Percentiles rank a stretch among this genome's conserved stretches.
These are phyloP conservation scores for Akabosia matsudoensis DNA, from an alignment of 1,140 invertebrate genomes.

Conservation along the genomic window DNA sequence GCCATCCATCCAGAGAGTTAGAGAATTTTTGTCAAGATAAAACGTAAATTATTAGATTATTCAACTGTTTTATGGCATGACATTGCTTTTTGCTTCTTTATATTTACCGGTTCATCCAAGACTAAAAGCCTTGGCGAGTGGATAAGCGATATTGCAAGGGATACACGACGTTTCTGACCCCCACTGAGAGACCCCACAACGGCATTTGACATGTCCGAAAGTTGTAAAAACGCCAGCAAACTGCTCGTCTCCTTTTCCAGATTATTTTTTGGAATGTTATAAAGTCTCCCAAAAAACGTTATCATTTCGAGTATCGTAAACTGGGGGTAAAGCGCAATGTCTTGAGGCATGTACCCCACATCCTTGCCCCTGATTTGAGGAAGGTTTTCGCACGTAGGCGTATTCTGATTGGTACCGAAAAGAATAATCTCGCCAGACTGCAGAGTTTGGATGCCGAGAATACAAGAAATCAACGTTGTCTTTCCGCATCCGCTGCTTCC, in stretches of 20 bases:
- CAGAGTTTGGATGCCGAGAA: slow-evolving; percentile 73
- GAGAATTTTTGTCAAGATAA: no score
- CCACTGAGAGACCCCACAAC: not conserved
- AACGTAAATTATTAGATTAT: no score
- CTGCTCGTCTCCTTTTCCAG: not conserved
- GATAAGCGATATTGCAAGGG: not conserved
- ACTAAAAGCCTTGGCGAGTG: not conserved
- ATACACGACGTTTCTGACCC: not conserved
- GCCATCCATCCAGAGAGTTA: no score
- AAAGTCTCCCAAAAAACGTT: not conserved
- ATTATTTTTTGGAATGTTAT: not conserved
- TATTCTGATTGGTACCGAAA: not conserved
- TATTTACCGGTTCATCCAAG: slow-evolving; percentile 10
- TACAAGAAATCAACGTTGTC: slow-evolving; percentile 79
- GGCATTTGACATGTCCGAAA: not conserved
- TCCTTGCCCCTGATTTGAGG: slow-evolving; percentile 65
- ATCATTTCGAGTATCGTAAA: not conserved
- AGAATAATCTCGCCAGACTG: slow-evolving; percentile 72
- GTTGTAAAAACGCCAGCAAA: not conserved
- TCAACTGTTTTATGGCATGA: no score
- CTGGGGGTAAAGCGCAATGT: not conserved
- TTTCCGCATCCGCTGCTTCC: slow-evolving; percentile 82
- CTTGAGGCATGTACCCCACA: slow-evolving; percentile 61
- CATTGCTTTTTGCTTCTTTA: no score
- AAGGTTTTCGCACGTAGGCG: not conserved